Percentiles rank a stretch among this genome's conserved stretches.
Evolutionary conservation across 2,888 invertebrate genomes (phyloP).

Genomic region (Clitarchus hookeri): DNA sequence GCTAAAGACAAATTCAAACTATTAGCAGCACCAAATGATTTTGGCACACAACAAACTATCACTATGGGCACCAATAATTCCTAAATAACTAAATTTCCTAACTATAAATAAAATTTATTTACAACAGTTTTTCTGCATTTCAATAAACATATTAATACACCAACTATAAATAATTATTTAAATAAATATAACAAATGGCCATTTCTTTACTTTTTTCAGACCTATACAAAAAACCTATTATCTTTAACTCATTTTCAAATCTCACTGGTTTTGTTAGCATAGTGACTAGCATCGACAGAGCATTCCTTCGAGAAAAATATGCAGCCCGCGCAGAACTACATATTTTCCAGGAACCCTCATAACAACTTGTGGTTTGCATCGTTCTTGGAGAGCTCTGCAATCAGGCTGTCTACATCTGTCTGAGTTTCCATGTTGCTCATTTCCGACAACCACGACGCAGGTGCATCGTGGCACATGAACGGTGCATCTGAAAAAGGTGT

Average conservation of each 20-base stretch:
- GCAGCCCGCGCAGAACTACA: neutral
- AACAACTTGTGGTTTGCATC: conserved; percentile 35
- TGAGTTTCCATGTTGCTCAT: conserved; percentile 41
- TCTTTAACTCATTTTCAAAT: neutral
- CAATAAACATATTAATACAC: neutral
- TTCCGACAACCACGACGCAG: conserved; percentile 29
- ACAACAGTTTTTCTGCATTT: neutral
- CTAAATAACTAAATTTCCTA: neutral
- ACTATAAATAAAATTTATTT: neutral
- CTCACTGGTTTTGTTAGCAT: neutral
- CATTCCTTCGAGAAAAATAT: conserved; percentile 11
- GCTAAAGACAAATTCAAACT: neutral
- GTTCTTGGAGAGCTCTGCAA: conserved; percentile 39
- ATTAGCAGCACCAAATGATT: neutral
- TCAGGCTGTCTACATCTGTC: conserved; percentile 38
- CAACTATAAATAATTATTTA: conserved; percentile 8
- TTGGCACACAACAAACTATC: neutral
- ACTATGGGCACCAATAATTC: neutral
- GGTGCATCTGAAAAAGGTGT: conserved; percentile 49
- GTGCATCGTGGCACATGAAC: neutral
- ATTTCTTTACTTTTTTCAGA: neutral
- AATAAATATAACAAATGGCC: conserved; percentile 9
- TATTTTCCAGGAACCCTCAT: conserved; percentile 32
- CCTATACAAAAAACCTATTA: neutral
- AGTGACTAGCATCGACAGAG: conserved; percentile 7